These are phyloP conservation scores for Sitodiplosis mosellana DNA, from an alignment of 1,140 invertebrate species.

Conservation along the genomic window DNA sequence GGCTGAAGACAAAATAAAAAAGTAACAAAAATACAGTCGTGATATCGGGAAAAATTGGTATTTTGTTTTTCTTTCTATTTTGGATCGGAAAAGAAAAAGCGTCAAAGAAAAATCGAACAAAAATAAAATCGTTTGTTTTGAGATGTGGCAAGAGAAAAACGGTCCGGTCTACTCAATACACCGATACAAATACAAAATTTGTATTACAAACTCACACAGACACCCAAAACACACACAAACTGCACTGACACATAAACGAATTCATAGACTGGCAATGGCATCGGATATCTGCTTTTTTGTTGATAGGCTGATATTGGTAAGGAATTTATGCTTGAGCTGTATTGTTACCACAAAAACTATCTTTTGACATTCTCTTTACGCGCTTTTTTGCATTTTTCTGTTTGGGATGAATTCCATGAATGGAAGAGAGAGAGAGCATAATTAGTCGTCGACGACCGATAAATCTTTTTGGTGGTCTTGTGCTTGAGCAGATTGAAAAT, in stretches of 20 bases:
- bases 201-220: slow-evolving; percentile 5
- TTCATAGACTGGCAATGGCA: neutral
- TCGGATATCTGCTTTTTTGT: neutral
- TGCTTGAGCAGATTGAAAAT: neutral
- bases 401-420: neutral
- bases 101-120: too few species aligned
- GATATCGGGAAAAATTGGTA: too few species aligned
- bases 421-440: neutral
- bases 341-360: neutral
- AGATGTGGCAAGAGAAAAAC: too few species aligned
- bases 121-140: too few species aligned
- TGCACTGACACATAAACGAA: neutral
- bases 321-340: neutral
- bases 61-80: neutral
- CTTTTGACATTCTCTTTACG: neutral
- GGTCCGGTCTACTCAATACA: slow-evolving; percentile 1
- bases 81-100: too few species aligned
- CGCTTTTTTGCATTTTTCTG: neutral
- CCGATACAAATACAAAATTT: slow-evolving; percentile 5
- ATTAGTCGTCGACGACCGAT: neutral
- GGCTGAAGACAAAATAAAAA: slow-evolving; percentile 2
- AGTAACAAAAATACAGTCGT: neutral
- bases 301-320: neutral
- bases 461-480: neutral
- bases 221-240: neutral